These are phyloP conservation scores for Brachionus calyciflorus DNA, from an alignment of 1,140 invertebrate genomes.

Conservation along the genomic window DNA sequence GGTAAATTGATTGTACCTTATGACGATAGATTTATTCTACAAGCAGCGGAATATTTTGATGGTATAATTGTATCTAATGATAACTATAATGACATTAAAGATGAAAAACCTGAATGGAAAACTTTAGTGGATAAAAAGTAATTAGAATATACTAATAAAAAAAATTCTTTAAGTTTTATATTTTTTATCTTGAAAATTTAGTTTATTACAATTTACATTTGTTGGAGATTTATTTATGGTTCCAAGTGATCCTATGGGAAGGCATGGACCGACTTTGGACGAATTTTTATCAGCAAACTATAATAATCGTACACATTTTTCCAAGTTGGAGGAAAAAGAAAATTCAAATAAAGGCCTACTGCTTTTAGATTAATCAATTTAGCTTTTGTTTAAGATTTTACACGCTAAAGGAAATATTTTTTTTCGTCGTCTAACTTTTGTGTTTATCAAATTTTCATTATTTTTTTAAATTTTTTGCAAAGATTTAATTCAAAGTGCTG, in stretches of 20 bases:
- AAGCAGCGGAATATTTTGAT: conserved; percentile 11
- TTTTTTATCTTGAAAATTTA: background rate
- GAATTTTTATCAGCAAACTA: conserved; percentile 68
- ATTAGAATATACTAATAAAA: background rate
- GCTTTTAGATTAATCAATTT: no score
- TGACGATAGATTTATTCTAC: conserved; percentile 38
- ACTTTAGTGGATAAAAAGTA: conserved; percentile 2
- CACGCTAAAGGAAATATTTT: no score
- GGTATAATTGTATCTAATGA: conserved; percentile 35
- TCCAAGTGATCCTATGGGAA: conserved; percentile 88
- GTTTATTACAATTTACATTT: conserved; percentile 54
- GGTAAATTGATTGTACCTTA: conserved; percentile 24
- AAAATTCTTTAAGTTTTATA: background rate
- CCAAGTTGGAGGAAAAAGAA: no score
- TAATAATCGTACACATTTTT: background rate
- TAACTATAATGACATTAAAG: conserved; percentile 5
- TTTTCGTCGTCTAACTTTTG: no score
- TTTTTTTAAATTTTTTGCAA: no score
- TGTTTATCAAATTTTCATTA: no score
- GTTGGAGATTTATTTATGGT: conserved; percentile 76
- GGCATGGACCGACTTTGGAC: conserved; percentile 81
- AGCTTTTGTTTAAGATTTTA: no score
- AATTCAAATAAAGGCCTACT: no score
- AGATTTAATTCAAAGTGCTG: no score
- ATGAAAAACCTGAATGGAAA: conserved; percentile 8